Base-by-base conservation (phyloP, 2,888 invertebrate genomes). In the Odontomyia ornata region DNA sequence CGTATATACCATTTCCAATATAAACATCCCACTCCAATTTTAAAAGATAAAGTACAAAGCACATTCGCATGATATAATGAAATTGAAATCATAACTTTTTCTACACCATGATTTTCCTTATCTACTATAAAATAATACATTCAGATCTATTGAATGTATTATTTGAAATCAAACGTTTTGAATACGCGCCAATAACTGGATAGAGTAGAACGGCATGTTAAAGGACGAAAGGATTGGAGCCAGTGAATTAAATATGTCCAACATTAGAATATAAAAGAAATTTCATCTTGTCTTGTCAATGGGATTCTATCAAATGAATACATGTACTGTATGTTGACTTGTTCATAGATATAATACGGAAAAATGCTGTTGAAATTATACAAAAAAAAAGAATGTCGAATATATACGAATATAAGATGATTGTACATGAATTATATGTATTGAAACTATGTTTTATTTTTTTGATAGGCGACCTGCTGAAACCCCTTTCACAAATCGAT, bases 11-110 rank as follows among this genome's bases (percentile, higher is more conserved):
- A 36, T 5, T 9, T 36, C 9, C 5, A 36, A 36, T 36, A 5
- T 9, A 36, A 5, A 36, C 36, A 36, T 36, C 36, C 36, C 36
- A 9, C 36, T 36, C 36, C 36, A 36, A 36, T 36, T 36, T 36
- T 36, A 36, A 52, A 15, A 15, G 13, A 13, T 52, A 52, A 30
- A 65, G 65, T 65, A 65, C 65, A 65, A 65, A 65, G 65, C 65
- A 65, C 65, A 36, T 65, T 65, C 65, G 36, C 65, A 65, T 65
- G 36, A 65, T 18, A 30, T 52, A 36, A 65, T 30, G 5, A 60
- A 60, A 60, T 7, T 9, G 52, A 52, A 52, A 52, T 52, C n/a
- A n/a, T n/a, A n/a, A n/a, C n/a, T n/a, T n/a, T 52, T 52, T 52
- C 52, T 18, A 52, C 52, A 52, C 52, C 15, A n/a, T n/a, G 52